phyloP scores from a whole-genome alignment of 2,797 vertebrate species.

The Dallia pectoralis region DNA sequence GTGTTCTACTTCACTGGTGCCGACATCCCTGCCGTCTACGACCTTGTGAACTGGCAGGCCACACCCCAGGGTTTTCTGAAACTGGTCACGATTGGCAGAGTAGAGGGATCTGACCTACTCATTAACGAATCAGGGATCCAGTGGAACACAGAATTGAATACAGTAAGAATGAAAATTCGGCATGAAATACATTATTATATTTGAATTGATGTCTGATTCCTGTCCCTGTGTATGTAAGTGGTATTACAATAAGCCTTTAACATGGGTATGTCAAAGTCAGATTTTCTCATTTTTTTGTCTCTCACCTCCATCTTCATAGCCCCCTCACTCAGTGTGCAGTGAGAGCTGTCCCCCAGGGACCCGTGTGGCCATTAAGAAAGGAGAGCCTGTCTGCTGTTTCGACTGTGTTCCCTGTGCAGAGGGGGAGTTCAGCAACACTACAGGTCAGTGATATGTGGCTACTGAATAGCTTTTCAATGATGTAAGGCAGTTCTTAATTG shows the following conservation, averaged over 20 bases:
- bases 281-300: no score
- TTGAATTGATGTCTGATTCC: no score
- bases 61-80: conserved; percentile 46
- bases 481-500: background rate
- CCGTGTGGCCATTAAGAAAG: conserved; percentile 64
- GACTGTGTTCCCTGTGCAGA: conserved; percentile 74
- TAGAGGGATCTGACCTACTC: conserved; percentile 64
- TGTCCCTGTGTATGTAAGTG: no score
- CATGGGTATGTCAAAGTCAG: no score
- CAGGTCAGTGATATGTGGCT: conserved; percentile 11
- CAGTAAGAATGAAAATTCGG: background rate
- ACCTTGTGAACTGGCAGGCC: conserved; percentile 76
- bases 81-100: conserved; percentile 60
- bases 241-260: no score
- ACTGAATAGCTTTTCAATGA: background rate
- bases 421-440: conserved; percentile 68
- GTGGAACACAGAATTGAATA: conserved; percentile 56
- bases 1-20: conserved; percentile 67
- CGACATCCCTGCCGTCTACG: conserved; percentile 69
- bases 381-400: conserved; percentile 72
- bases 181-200: no score
- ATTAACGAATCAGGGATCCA: conserved; percentile 66
- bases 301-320: conserved; percentile 36
- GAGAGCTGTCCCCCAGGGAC: conserved; percentile 65
- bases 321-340: conserved; percentile 67